These are phyloP conservation scores for Panonychus citri DNA, from an alignment of 1,140 invertebrate species.

Conservation along the genomic window DNA sequence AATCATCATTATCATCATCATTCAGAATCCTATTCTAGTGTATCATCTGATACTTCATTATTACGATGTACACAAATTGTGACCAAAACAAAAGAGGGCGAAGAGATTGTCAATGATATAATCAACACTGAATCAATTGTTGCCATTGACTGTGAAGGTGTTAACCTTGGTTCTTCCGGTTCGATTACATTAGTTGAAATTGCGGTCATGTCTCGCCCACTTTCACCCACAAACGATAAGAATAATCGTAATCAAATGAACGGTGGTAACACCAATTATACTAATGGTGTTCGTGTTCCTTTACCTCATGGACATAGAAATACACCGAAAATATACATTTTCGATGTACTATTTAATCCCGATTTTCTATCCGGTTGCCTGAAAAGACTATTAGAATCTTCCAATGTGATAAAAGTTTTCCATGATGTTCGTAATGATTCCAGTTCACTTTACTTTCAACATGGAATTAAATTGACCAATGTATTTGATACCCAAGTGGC, in stretches of 20 bases:
- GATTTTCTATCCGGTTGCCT: constrained; percentile 54
- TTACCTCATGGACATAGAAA: neutral
- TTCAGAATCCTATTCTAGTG: neutral
- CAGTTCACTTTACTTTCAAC: constrained; percentile 64
- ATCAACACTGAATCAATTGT: constrained; percentile 34
- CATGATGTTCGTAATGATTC: constrained; percentile 84
- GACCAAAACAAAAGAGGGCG: constrained; percentile 31
- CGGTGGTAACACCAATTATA: neutral
- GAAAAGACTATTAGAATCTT: constrained; percentile 50
- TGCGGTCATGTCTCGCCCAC: constrained; percentile 32
- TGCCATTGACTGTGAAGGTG: constrained; percentile 69
- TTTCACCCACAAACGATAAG: neutral
- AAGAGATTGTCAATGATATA: constrained; percentile 46
- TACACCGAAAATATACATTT: constrained; percentile 35
- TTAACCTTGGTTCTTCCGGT: constrained; percentile 48
- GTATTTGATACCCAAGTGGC: constrained; percentile 92
- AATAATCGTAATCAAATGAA: neutral
- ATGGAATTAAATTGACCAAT: constrained; percentile 55
- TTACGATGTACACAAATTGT: constrained; percentile 11
- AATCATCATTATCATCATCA: neutral
- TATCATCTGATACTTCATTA: neutral
- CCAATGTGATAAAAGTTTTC: constrained; percentile 66
- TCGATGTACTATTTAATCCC: constrained; percentile 68
- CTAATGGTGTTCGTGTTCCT: neutral
- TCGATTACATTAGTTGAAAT: constrained; percentile 59